Conservation (phyloP, 2,888 invertebrate species). For the Serrognathus titanus region DNA sequence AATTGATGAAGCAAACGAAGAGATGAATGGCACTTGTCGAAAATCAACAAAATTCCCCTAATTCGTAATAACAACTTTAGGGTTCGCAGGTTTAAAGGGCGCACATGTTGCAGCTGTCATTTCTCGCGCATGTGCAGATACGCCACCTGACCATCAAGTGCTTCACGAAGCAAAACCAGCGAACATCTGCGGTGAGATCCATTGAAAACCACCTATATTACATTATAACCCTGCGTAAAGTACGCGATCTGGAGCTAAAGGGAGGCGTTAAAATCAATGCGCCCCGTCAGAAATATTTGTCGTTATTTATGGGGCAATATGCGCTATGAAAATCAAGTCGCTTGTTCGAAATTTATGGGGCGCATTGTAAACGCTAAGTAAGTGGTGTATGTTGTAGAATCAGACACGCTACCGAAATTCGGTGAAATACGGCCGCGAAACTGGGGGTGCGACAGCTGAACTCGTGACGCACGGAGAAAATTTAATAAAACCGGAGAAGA, state of each 20-base stretch:
- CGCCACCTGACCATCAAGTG: conserved; percentile 23
- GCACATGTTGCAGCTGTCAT: conserved; percentile 23
- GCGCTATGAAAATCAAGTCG: too few species aligned
- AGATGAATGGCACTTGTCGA: conserved; percentile 21
- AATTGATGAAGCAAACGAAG: conserved; percentile 15
- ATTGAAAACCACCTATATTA: too few species aligned
- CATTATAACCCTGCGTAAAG: too few species aligned
- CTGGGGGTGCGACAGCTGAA: neutral
- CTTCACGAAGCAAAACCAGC: conserved; percentile 18
- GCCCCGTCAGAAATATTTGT: too few species aligned
- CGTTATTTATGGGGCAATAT: too few species aligned
- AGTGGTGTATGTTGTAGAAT: too few species aligned
- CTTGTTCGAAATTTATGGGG: too few species aligned
- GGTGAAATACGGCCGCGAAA: neutral
- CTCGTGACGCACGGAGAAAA: conserved; percentile 5
- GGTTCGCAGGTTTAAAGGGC: conserved; percentile 1
- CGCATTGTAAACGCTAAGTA: too few species aligned
- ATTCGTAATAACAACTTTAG: conserved; percentile 17
- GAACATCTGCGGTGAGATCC: conserved; percentile 14
- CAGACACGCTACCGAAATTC: too few species aligned
- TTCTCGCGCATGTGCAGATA: conserved; percentile 18
- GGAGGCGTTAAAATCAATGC: too few species aligned
- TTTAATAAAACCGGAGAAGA: conserved; percentile 18
- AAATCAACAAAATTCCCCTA: conserved; percentile 22
- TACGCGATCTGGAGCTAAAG: too few species aligned